Evolutionary conservation across 2,113 vertebrate genomes (phyloP).

Genomic region (Odocoileus hemionus): DNA sequence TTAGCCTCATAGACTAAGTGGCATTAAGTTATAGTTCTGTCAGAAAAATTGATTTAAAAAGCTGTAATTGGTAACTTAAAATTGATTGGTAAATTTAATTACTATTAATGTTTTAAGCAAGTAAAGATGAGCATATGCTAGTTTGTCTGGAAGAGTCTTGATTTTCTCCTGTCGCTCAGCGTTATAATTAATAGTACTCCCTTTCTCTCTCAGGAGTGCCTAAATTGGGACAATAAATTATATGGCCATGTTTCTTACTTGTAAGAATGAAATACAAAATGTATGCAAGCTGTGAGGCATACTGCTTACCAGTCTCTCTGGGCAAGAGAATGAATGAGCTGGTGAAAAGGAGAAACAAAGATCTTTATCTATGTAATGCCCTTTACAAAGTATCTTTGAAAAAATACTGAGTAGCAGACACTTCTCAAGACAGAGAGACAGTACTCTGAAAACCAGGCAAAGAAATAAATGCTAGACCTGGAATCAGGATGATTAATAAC

Average conservation of each 20-base stretch:
- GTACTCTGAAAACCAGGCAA: not conserved
- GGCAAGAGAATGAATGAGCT: not conserved
- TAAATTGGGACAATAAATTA: constrained; percentile 15
- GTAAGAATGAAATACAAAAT: constrained; percentile 41
- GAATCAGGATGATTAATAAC: not conserved
- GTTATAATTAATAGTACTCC: not conserved
- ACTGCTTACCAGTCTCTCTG: not conserved
- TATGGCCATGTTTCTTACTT: constrained; percentile 1
- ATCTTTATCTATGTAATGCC: constrained; percentile 9
- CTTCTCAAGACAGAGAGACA: not conserved
- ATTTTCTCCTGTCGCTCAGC: not conserved
- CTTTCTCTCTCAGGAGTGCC: not conserved
- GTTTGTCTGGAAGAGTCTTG: not conserved
- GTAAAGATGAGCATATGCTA: constrained; percentile 1
- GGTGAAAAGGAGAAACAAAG: not conserved
- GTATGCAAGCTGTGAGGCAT: not conserved
- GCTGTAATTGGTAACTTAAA: not conserved
- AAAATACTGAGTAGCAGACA: constrained; percentile 5
- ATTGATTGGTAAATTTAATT: constrained; percentile 25
- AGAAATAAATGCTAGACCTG: not conserved
- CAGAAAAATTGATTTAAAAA: not conserved
- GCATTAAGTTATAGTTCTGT: not conserved
- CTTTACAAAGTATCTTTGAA: constrained; percentile 30
- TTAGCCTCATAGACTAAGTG: not conserved
- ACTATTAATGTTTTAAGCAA: constrained; percentile 17